Conservation (phyloP, 2,888 invertebrate genomes). For the Papilio protenor region DNA sequence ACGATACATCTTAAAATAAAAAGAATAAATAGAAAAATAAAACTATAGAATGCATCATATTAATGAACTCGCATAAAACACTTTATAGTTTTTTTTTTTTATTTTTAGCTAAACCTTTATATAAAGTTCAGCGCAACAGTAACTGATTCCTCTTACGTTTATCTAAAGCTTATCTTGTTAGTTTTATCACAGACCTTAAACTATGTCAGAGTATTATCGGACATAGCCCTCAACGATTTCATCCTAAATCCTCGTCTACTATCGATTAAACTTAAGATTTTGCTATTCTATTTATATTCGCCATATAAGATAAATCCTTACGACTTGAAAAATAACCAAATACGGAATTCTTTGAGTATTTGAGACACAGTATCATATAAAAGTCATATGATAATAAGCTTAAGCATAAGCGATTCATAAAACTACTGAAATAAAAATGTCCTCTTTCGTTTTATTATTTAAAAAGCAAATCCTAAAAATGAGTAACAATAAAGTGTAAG, state of each 20-base stretch:
- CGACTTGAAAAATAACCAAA: conserved; percentile 1
- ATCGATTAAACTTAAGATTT: not conserved
- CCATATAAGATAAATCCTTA: not conserved
- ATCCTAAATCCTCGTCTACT: not conserved
- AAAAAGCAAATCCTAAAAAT: not conserved
- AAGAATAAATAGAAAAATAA: not conserved
- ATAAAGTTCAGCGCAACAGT: no score
- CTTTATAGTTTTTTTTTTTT: not conserved
- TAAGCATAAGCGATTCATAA: not conserved
- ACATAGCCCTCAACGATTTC: conserved; percentile 11
- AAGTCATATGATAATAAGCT: not conserved
- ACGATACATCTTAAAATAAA: not conserved
- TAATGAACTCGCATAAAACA: not conserved
- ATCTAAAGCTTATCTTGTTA: conserved; percentile 8
- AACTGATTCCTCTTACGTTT: not conserved
- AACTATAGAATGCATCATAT: not conserved
- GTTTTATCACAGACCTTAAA: not conserved
- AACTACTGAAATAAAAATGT: not conserved
- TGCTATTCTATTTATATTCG: not conserved
- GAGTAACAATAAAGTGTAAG: not conserved
- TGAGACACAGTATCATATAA: not conserved
- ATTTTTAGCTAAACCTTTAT: no score
- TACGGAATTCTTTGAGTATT: not conserved
- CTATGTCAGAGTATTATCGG: conserved; percentile 1
- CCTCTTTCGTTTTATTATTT: not conserved